These are phyloP conservation scores for Gephyroberyx darwinii DNA, from an alignment of 2,797 vertebrate species.

Conservation along the genomic window DNA sequence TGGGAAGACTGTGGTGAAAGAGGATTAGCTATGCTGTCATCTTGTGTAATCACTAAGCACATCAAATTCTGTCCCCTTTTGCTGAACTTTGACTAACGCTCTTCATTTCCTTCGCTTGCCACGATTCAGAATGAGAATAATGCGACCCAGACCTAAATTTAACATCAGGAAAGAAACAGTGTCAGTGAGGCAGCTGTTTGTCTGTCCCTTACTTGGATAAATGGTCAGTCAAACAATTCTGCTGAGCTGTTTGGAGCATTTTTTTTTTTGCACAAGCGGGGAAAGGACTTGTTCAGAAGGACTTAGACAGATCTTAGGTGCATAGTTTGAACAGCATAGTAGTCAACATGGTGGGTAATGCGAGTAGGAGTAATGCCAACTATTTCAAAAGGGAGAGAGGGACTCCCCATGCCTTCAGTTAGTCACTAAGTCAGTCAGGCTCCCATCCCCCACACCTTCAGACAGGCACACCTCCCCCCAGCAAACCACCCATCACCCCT, in stretches of 20 bases:
- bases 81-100: conserved; percentile 65
- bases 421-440: conserved; percentile 7
- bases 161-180: conserved; percentile 30
- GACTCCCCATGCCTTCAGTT: conserved; percentile 26
- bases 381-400: conserved; percentile 60
- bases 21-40: conserved; percentile 70
- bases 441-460: conserved; percentile 73
- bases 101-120: conserved; percentile 56
- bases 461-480: conserved; percentile 38
- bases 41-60: conserved; percentile 61
- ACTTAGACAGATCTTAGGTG: background rate
- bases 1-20: conserved; percentile 47
- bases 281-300: background rate
- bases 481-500: conserved; percentile 1
- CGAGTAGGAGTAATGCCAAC: conserved; percentile 59
- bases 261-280: background rate
- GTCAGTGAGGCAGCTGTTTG: conserved; percentile 37
- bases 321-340: conserved; percentile 4
- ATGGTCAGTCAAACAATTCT: conserved; percentile 9
- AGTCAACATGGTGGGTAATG: conserved; percentile 26
- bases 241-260: background rate
- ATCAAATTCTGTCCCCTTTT: conserved; percentile 55
- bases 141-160: conserved; percentile 33
- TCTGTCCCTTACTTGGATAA: conserved; percentile 13
- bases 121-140: conserved; percentile 46